These are phyloP conservation scores for Cyanocitta stelleri DNA, from an alignment of 2,113 vertebrate genomes.

Conservation along the genomic window DNA sequence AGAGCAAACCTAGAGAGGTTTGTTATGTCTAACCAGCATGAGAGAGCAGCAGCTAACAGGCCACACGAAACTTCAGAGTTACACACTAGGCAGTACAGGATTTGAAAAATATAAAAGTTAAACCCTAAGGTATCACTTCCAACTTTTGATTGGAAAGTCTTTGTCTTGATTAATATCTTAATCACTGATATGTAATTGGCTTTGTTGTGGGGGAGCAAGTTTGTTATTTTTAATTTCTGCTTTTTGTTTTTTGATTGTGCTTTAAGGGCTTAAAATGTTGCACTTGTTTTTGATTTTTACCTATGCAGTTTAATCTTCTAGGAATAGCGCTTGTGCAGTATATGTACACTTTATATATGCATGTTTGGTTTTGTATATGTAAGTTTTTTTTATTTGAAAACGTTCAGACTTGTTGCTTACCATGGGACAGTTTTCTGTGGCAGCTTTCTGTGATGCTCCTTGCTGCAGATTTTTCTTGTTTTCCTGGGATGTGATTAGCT, in stretches of 20 bases:
- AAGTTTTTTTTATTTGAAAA: constrained; percentile 31
- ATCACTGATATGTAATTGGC: constrained; percentile 32
- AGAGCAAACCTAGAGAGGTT: too few species aligned
- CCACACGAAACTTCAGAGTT: too few species aligned
- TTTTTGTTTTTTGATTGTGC: constrained; percentile 66
- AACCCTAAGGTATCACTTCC: neutral
- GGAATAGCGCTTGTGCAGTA: constrained; percentile 69
- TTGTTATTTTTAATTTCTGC: constrained; percentile 16
- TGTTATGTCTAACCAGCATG: too few species aligned
- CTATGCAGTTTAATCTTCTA: constrained; percentile 80
- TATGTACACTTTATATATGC: constrained; percentile 72
- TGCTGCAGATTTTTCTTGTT: constrained; percentile 47
- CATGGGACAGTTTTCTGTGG: constrained; percentile 20
- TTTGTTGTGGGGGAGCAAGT: constrained; percentile 34
- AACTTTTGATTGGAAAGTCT: constrained; percentile 59
- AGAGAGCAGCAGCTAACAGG: too few species aligned
- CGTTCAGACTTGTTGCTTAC: constrained; percentile 64
- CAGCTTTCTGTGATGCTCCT: constrained; percentile 30
- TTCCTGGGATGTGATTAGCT: neutral
- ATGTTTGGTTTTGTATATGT: constrained; percentile 57
- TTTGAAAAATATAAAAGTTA: too few species aligned
- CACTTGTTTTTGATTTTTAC: constrained; percentile 78
- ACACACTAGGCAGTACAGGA: too few species aligned
- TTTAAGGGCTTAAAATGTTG: constrained; percentile 80
- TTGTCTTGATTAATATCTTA: constrained; percentile 57